Base-by-base conservation (phyloP, 2,888 invertebrate species). In the Lasioglossum oenotherae region DNA sequence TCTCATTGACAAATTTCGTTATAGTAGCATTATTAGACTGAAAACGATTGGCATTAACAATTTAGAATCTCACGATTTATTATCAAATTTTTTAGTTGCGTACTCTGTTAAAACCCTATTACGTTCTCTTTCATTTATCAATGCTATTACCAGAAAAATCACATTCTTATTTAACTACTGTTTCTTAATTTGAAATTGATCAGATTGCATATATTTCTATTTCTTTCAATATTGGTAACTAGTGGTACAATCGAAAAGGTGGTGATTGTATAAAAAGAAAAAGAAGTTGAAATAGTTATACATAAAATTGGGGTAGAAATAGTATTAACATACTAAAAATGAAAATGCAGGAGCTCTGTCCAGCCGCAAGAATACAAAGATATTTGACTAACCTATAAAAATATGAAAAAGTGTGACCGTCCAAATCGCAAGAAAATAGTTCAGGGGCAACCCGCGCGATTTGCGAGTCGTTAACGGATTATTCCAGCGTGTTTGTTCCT, bases 391-490 rank as follows among this genome's bases (percentile, higher is more conserved):
- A 53, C 53, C n/a, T 53, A 53, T n/a, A 23, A 53, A 46, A 53
- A 53, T 53, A n/a, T 53, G 3, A 53, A n/a, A 53, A 53, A n/a
- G 23, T 1, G 10, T 53, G 53, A 10, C 8, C 10, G 23, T 53
- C 8, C 3, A 10, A n/a, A 2, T 38, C 31, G 64, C 19, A 19
- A 60, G 19, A 64, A 64, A 64, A 35, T 31, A 64, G 31, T 64
- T 64, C 8, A 16, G 16, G 6, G 16, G 31, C 5, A 16, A 64
- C 1, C 19, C 31, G 19, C 19, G n/a, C 81, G 80, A 77, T 71
- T 76, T 74, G 73, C 67, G 72, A 84, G 76, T 82, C 74, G 85
- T 86, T 83, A 81, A 76, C 69, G 72, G 81, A 88, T 87, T 88
- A 85, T 80, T 82, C 83, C 80, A 46, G 78, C 67, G 85, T 72